These are phyloP conservation scores for Platorchestia sp. DNA, from an alignment of 1,140 invertebrate species.

Conservation along the genomic window DNA sequence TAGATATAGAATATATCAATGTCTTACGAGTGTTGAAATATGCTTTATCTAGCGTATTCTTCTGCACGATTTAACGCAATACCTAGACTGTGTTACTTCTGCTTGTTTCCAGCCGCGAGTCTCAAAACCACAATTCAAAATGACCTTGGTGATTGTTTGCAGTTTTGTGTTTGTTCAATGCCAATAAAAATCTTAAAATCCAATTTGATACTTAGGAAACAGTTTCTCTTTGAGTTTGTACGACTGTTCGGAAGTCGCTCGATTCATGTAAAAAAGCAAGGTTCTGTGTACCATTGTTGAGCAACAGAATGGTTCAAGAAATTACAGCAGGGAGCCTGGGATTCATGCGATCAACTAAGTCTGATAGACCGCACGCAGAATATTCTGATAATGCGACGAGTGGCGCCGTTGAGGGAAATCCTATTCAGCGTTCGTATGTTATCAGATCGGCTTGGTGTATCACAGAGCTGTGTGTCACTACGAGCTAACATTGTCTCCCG, in stretches of 20 bases:
- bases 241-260: neutral
- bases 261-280: neutral
- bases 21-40: neutral
- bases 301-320: neutral
- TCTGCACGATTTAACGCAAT: neutral
- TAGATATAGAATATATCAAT: neutral
- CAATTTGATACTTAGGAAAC: too few species aligned
- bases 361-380: neutral
- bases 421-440: neutral
- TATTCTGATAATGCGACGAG: neutral
- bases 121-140: too few species aligned
- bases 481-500: neutral
- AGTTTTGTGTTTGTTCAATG: too few species aligned
- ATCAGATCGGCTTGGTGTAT: neutral
- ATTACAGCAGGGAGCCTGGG: neutral
- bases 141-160: too few species aligned
- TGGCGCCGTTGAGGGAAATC: neutral
- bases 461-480: neutral
- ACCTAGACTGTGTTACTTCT: too few species aligned
- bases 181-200: too few species aligned
- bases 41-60: neutral
- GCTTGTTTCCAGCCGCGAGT: too few species aligned
- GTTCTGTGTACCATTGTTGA: neutral
- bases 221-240: neutral
- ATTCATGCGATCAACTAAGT: neutral